Evolutionary conservation across 2,888 invertebrate species (phyloP), one percentile per base, ranked within the genome.

Genomic region (Leptopilina syphax): DNA sequence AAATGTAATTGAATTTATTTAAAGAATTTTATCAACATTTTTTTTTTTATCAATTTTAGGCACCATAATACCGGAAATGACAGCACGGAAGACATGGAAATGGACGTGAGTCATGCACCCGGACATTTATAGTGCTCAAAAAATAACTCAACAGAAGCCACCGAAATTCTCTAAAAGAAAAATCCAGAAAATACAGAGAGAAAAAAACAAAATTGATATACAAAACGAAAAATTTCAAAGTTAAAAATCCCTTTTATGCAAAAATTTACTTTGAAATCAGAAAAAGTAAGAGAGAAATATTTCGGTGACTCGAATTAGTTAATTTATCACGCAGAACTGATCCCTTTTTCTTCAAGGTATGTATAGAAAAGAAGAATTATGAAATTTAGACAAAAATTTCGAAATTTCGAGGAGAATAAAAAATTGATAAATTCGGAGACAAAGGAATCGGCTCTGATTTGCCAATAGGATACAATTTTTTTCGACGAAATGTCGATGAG

Each of bases 1-100:
- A 18, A 18, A 18, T 18, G 18, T 18, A 18, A 18, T 18, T 18
- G 18, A 18, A 34, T 34, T 34, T 34, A 34, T 3, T 34, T 44
- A 44, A 44, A 44, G 8, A 44, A 44, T 50, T 12, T 50, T 50
- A 10, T 44, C 1, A 6, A 44, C 44, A 44, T 5, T 50, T 50
- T 50, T 50, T 10, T 50, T 50, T 10, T 50, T 50, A 3, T 50
- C 12, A 9, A 50, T 12, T 12, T 60, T 47, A 91, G 90, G 88
- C 89, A 88, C 84, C 87, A 87, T 76, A 82, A 85, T 54, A 81
- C 89, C 77, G 89, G 87, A 57, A 86, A 87, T 67, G 90, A 89
- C 82, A 89, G 84, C 79, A 80, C 87, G 78, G 90, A 91, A 65
- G 91, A 91, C 81, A 87, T 90, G 41, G 89, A 91, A 79, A 91